These are phyloP conservation scores for Forbesichthys agassizii DNA, from an alignment of 2,113 vertebrate genomes.

Conservation along the genomic window DNA sequence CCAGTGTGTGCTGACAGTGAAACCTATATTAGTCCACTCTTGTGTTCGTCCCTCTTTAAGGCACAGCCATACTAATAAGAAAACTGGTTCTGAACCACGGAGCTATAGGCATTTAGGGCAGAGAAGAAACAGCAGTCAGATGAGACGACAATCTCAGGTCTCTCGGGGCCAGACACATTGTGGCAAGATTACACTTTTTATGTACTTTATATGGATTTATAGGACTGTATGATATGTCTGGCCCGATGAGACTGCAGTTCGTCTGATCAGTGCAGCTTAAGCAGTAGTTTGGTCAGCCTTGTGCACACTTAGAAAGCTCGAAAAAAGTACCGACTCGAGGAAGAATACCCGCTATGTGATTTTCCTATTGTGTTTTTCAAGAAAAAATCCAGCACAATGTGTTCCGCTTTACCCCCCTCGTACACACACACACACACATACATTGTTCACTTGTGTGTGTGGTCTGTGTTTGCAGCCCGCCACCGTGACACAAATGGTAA, in stretches of 20 bases:
- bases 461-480: constrained; percentile 25
- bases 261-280: constrained; percentile 11
- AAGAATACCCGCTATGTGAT: neutral
- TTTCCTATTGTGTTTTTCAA: constrained; percentile 16
- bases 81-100: constrained; percentile 43
- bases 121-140: constrained; percentile 27
- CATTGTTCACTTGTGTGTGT: neutral
- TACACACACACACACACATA: neutral
- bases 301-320: neutral
- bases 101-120: constrained; percentile 52
- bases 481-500: constrained; percentile 53
- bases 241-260: neutral
- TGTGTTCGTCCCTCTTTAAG: constrained; percentile 43
- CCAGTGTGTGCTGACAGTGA: constrained; percentile 36
- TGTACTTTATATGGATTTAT: too few relatives aligned
- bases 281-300: neutral
- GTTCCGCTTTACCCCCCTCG: constrained; percentile 12
- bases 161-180: too few relatives aligned
- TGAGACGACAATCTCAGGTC: constrained; percentile 12
- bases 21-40: constrained; percentile 38
- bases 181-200: too few relatives aligned
- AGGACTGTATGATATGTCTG: too few relatives aligned
- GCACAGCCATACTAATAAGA: constrained; percentile 49
- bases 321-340: constrained; percentile 9
- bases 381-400: constrained; percentile 9